Base-by-base conservation (phyloP, 2,888 invertebrate species). In the Phymatocera aterrima region DNA sequence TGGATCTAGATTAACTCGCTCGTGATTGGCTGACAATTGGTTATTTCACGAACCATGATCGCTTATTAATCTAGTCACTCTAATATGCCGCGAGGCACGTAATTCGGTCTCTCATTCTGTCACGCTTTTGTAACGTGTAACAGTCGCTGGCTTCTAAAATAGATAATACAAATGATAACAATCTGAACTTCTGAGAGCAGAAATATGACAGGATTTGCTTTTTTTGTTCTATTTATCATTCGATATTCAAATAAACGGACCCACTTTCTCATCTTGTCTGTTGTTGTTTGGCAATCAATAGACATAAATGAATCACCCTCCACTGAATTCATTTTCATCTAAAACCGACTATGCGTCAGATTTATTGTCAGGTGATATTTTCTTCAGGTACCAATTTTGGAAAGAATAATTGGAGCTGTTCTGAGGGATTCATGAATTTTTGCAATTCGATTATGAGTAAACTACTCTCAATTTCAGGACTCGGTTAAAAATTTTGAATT, bases 11-110 rank as follows among this genome's bases (percentile, higher is more conserved):
- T 68, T 46, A 28, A 1, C 43, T 10, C 51, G 18, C 51, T 51
- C 10, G 43, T 24, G 68, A 68, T 68, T 68, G 68, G 68, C 46
- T 68, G 46, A 68, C 46, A 68, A 15, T 68, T 28, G 46, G 24
- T 15, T 43, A 68, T 68, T 68, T 68, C 46, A 46, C 46, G 43
- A 46, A 34, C 5, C n/a, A n/a, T 28, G 15, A 28, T 57, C 31
- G 48, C 72, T 72, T 48, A 72, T 72, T 34, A 51, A 72, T 51
- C 72, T 72, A 34, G 51, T 34, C 5, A 51, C 31, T 34, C 18
- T 34, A n/a, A 64, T 31, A 34, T n/a, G 48, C 72, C 72, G 3
- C 48, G 4, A 72, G 72, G 51, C 34, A 72, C 68, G 28, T 46
- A 43, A 46, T 68, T 68, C 68, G 24, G 43, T 68, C 12, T 46